Evolutionary conservation across 2,113 vertebrate genomes (phyloP).

Genomic region (Gasterosteus nipponicus): DNA sequence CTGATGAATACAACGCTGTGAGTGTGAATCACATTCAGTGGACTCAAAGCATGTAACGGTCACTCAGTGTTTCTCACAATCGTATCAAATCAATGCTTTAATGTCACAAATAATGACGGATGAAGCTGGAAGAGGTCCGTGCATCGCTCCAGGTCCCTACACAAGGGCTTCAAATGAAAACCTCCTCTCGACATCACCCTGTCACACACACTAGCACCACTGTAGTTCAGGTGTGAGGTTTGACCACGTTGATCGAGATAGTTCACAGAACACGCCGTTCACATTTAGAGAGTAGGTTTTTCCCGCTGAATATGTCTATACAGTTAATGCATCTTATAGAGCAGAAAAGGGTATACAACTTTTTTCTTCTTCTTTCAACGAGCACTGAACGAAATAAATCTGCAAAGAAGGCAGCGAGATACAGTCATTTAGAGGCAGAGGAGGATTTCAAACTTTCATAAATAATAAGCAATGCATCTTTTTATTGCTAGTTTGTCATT

Average conservation of each 20-base stretch:
- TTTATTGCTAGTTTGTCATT: not conserved
- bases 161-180: not conserved
- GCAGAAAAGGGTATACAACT: not conserved
- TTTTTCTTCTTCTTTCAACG: not conserved
- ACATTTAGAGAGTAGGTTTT: not conserved
- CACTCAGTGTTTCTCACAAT: not conserved
- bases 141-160: slow-evolving; percentile 1
- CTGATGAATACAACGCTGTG: not conserved
- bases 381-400: not conserved
- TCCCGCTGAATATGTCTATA: not conserved
- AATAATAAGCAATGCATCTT: too few species aligned
- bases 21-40: slow-evolving; percentile 5
- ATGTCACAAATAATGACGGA: not conserved
- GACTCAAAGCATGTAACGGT: not conserved
- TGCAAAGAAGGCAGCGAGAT: too few species aligned
- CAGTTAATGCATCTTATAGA: not conserved
- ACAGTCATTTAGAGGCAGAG: too few species aligned
- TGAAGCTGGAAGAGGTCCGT: not conserved
- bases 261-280: not conserved
- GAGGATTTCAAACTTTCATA: too few species aligned
- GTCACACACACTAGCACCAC: not conserved
- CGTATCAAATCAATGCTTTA: not conserved
- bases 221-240: not conserved
- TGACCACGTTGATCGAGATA: slow-evolving; percentile 7
- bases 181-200: not conserved